Base-by-base conservation (phyloP, 2,113 vertebrate species). In the Pseudorhombus dupliciocellatus region DNA sequence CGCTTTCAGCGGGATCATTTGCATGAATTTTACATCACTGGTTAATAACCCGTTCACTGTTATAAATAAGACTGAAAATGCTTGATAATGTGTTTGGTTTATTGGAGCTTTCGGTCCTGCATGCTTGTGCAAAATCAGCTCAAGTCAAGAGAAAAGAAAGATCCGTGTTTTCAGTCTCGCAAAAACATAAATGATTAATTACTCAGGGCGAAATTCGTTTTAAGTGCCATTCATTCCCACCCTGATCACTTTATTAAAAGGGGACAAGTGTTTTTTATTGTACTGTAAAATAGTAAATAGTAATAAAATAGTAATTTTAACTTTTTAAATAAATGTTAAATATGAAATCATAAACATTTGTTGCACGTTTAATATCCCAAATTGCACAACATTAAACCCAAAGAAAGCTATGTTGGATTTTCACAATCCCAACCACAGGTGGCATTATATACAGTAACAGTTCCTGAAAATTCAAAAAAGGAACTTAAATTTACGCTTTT, bases 21-120 rank as follows among this genome's bases (percentile, higher is more conserved):
- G 95, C 96, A 96, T 96, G 93, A 94, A 96, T 96, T 94, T 95
- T 93, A 87, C 94, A 95, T 96, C 94, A 93, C 91, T 95, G 94
- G 78, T 95, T 96, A 96, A 96, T 96, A 96, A 95, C 91, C 93
- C 95, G 93, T 94, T 94, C 62, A 89, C 89, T 94, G 91, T 94
- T 94, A 96, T 95, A 95, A 96, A 96, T 95, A 95, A 95, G 94
- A 90, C 88, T 93, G 93, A 93, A 95, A 96, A 94, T 93, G 93
- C 93, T 70, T 77, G 73, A 73, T 87, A 70, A 85, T 95, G 92
- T 94, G 92, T 94, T 95, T 94, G 94, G 95, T 95, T 96, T 95
- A 70, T 78, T 80, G 63, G 52, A 66, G 75, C 61, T 50, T 56
- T 51, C 57, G 66, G 59, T 62, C 18, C 60, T 37, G 30, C 7